These are phyloP conservation scores for Crenichthys baileyi DNA, from an alignment of 2,797 vertebrate genomes.

Conservation along the genomic window DNA sequence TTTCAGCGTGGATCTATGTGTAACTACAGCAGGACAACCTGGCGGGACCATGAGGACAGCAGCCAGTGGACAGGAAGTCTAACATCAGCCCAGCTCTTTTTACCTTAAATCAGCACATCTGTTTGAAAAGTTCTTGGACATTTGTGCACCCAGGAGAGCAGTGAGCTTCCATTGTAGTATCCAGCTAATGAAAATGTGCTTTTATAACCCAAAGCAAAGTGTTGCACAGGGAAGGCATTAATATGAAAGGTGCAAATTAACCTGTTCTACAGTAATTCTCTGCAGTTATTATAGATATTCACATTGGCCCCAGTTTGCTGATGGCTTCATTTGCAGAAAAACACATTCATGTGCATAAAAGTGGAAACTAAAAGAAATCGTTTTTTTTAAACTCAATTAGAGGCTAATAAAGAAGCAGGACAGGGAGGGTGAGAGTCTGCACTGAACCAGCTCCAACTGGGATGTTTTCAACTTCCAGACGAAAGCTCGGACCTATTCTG, in stretches of 20 bases:
- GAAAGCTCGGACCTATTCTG: too few relatives aligned
- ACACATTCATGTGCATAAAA: neutral
- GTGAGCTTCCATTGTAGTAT: constrained; percentile 7
- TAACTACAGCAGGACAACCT: constrained; percentile 40
- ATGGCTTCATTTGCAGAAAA: constrained; percentile 8
- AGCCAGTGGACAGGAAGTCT: constrained; percentile 5
- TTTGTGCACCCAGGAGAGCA: constrained; percentile 6
- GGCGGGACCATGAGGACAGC: constrained; percentile 9
- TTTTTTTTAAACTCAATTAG: neutral
- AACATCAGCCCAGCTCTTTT: neutral
- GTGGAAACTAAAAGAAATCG: neutral
- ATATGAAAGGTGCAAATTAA: constrained; percentile 13
- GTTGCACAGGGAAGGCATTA: constrained; percentile 8
- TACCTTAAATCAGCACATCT: constrained; percentile 9
- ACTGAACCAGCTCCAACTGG: too few relatives aligned
- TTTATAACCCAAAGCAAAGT: constrained; percentile 26
- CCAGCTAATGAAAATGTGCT: constrained; percentile 28
- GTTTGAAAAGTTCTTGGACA: neutral
- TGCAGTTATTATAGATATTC: constrained; percentile 19
- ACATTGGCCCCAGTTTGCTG: constrained; percentile 1
- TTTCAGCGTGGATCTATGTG: constrained; percentile 37
- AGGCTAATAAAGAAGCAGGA: neutral
- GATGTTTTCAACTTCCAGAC: too few relatives aligned
- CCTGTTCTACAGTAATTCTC: constrained; percentile 3
- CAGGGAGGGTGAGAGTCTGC: neutral